A percentile compares a stretch with the other conserved stretches of the same genome.
These are phyloP conservation scores for Drosophila tropicalis DNA, from an alignment of 1,140 invertebrate species.

Conservation along the genomic window DNA sequence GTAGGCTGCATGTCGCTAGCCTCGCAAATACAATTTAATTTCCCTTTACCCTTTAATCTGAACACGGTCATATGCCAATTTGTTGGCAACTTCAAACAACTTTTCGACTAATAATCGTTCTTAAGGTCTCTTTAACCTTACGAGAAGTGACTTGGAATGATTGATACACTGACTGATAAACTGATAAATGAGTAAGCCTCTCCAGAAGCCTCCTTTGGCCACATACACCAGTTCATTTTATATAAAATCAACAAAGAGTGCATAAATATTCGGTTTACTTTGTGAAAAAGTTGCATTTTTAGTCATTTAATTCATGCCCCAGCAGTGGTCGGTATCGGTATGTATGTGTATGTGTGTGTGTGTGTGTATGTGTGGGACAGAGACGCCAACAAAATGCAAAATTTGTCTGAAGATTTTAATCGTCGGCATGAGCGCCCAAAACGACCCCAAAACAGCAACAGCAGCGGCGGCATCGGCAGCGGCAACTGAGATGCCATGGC, in stretches of 20 bases:
- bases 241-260: slow-evolving; percentile 12
- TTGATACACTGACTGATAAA: too few relatives aligned
- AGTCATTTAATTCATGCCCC: slow-evolving; percentile 72
- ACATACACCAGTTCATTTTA: too few relatives aligned
- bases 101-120: too few relatives aligned
- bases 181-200: too few relatives aligned
- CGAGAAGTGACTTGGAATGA: too few relatives aligned
- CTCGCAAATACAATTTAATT: slow-evolving; percentile 76
- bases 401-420: slow-evolving; percentile 82
- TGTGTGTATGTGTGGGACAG: slow-evolving; percentile 52
- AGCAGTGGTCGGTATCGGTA: slow-evolving; percentile 1
- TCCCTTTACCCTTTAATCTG: slow-evolving; percentile 42
- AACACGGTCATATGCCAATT: neutral
- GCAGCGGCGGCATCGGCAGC: slow-evolving; percentile 23
- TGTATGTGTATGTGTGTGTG: slow-evolving; percentile 19
- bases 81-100: too few relatives aligned
- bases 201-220: too few relatives aligned
- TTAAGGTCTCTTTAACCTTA: too few relatives aligned
- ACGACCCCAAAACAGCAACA: slow-evolving; percentile 61
- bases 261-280: neutral
- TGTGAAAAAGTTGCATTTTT: neutral
- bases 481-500: slow-evolving; percentile 49
- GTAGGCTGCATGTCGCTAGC: slow-evolving; percentile 59
- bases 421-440: slow-evolving; percentile 76
- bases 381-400: slow-evolving; percentile 79